phyloP scores from a whole-genome alignment of 2,888 invertebrate genomes.

The Epistrophe grossulariae region DNA sequence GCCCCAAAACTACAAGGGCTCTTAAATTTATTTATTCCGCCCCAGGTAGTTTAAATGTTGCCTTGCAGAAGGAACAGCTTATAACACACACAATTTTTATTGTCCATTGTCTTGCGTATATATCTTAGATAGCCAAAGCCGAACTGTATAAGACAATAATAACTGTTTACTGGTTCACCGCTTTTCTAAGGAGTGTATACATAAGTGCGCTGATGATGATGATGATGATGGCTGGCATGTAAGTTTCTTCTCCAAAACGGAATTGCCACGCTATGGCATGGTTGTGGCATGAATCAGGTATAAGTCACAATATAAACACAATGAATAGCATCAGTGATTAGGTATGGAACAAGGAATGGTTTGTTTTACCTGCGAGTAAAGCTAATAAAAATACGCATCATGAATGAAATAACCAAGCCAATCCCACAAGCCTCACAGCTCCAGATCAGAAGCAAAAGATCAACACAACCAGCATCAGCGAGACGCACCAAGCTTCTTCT shows the following conservation, averaged over 20 bases:
- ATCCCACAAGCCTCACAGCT: slow-evolving; percentile 21
- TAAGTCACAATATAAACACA: slow-evolving; percentile 43
- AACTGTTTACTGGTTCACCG: slow-evolving; percentile 65
- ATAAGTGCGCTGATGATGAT: slow-evolving; percentile 18
- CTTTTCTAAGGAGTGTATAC: slow-evolving; percentile 69
- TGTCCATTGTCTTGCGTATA: slow-evolving; percentile 65
- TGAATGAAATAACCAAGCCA: slow-evolving; percentile 57
- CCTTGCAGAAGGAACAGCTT: slow-evolving; percentile 11
- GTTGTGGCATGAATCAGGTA: slow-evolving; percentile 46
- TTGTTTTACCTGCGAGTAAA: background rate
- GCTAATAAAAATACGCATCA: slow-evolving; percentile 28
- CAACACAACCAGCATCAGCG: background rate
- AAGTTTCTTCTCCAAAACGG: slow-evolving; percentile 62
- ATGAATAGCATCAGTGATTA: slow-evolving; percentile 4
- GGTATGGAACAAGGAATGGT: slow-evolving; percentile 3
- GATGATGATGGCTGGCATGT: slow-evolving; percentile 29
- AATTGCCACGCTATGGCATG: slow-evolving; percentile 30
- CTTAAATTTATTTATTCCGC: background rate
- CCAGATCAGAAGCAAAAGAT: background rate
- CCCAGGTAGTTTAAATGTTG: background rate
- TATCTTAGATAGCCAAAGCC: slow-evolving; percentile 58
- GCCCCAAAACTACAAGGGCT: background rate
- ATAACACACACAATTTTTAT: slow-evolving; percentile 63
- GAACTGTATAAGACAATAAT: slow-evolving; percentile 63
- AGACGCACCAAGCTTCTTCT: slow-evolving; percentile 26